A percentile compares a stretch with the other conserved stretches of the same genome.
These are phyloP conservation scores for Phalanger gymnotis DNA, from an alignment of 2,797 vertebrate species.

Conservation along the genomic window DNA sequence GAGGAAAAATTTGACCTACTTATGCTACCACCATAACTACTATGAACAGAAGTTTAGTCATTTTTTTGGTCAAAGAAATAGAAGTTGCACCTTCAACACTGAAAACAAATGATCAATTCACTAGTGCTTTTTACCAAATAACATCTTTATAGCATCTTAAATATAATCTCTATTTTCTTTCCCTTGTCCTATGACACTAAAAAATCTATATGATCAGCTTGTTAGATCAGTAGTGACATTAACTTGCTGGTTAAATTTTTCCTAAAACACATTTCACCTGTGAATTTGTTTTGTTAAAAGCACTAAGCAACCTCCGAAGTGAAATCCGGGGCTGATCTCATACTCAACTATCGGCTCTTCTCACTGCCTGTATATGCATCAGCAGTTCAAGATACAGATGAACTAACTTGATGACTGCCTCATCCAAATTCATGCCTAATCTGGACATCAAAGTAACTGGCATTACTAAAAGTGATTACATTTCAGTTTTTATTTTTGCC, in stretches of 20 bases:
- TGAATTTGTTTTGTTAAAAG: background rate
- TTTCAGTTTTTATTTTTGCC: background rate
- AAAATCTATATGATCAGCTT: constrained; percentile 25
- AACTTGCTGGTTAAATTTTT: constrained; percentile 38
- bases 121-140: background rate
- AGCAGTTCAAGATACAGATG: background rate
- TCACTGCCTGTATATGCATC: background rate
- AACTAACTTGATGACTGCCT: background rate
- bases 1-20: background rate
- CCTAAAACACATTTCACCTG: background rate
- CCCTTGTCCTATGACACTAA: constrained; percentile 14
- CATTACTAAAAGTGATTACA: background rate
- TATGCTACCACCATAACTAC: background rate
- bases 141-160: background rate
- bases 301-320: background rate
- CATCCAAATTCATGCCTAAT: background rate
- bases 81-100: background rate
- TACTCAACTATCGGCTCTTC: background rate
- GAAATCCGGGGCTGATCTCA: background rate
- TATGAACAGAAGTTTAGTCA: too few species aligned
- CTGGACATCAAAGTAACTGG: background rate
- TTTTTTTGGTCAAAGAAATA: background rate
- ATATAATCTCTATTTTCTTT: background rate
- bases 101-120: background rate
- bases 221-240: background rate